A percentile compares a stretch with the other conserved stretches of the same genome.
These are phyloP conservation scores for Cossypha caffra DNA, from an alignment of 2,797 vertebrate genomes.

Conservation along the genomic window DNA sequence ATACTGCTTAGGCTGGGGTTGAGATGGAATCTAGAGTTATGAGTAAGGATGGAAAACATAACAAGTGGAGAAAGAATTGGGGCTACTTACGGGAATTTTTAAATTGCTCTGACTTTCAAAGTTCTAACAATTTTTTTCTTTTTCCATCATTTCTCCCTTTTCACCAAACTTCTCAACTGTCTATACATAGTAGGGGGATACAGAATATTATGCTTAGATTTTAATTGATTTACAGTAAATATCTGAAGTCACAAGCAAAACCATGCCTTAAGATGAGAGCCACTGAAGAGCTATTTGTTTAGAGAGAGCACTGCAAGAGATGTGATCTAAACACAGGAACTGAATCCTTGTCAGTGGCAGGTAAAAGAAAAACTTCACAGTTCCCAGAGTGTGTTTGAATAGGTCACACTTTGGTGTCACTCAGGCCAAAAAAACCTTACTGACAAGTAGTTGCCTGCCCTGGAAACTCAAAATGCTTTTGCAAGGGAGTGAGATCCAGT, in stretches of 20 bases:
- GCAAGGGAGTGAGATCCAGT: background rate
- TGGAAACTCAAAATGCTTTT: background rate
- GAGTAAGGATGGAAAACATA: slow-evolving; percentile 62
- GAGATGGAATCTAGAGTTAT: slow-evolving; percentile 51
- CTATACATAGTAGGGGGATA: background rate
- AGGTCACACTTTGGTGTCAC: background rate
- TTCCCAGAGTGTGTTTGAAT: background rate
- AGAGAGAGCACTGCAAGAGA: background rate
- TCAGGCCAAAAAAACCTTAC: background rate
- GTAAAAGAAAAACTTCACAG: background rate
- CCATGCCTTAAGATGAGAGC: background rate
- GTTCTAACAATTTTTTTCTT: background rate
- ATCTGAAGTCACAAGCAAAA: background rate
- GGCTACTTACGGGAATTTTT: background rate
- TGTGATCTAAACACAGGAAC: background rate
- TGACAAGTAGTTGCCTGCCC: background rate
- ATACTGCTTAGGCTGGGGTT: slow-evolving; percentile 5
- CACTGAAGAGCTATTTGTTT: background rate
- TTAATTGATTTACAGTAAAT: background rate
- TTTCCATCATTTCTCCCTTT: background rate
- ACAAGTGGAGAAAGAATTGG: background rate
- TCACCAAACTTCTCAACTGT: background rate
- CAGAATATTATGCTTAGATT: background rate
- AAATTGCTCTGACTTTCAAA: background rate
- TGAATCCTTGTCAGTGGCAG: background rate